Conservation (phyloP, 2,888 invertebrate species). For the Nematopogon swammerdamellus region DNA sequence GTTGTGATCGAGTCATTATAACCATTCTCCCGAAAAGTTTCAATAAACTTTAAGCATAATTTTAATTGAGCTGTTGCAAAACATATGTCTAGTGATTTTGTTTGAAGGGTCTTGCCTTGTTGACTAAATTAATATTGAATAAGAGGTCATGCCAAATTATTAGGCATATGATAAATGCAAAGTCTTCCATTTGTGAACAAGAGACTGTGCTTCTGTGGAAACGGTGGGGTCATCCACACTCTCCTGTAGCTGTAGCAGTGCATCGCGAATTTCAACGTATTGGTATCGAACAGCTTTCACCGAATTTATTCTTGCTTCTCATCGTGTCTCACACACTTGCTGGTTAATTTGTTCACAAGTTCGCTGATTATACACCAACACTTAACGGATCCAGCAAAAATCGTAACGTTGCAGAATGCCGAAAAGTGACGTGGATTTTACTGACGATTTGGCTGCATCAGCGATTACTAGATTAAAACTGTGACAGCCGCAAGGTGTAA, state of each 20-base stretch:
- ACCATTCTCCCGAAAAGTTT: neutral
- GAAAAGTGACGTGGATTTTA: constrained; percentile 10
- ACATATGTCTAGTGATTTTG: neutral
- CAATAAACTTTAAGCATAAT: constrained; percentile 1
- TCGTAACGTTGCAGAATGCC: constrained; percentile 8
- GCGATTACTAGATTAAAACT: constrained; percentile 5
- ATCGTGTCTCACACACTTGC: constrained; percentile 11
- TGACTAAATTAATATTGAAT: constrained; percentile 1
- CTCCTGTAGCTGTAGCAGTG: neutral
- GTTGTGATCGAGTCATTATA: neutral
- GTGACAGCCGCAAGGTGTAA: constrained; percentile 7
- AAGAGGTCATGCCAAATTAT: constrained; percentile 3
- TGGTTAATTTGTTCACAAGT: constrained; percentile 8
- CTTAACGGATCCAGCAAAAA: constrained; percentile 8
- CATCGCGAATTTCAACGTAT: neutral
- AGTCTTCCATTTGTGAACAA: constrained; percentile 1
- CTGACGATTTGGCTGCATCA: constrained; percentile 11
- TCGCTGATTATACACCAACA: constrained; percentile 8
- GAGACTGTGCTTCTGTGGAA: neutral
- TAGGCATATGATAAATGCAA: neutral
- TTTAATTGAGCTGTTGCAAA: neutral
- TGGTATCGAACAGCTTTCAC: constrained; percentile 10
- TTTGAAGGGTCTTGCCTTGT: constrained; percentile 1
- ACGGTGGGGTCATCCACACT: neutral
- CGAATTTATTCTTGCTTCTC: constrained; percentile 9